A percentile compares a stretch with the other conserved stretches of the same genome.
phyloP scores from a whole-genome alignment of 2,888 invertebrate species.

The Nipponacmea schrenckii region DNA sequence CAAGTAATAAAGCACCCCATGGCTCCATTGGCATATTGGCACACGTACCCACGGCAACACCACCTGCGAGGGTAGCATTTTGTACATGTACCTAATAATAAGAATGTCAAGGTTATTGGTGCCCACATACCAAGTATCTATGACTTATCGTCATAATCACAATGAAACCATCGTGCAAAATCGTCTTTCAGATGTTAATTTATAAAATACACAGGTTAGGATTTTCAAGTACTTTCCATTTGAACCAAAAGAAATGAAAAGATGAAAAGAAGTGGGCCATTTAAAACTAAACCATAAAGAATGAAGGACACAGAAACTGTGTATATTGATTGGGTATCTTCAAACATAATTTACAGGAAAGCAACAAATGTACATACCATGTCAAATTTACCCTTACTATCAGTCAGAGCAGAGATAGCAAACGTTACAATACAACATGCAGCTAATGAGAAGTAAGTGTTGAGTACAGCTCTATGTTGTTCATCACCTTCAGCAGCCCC shows the following conservation, averaged over 20 bases:
- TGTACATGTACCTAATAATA: constrained; percentile 80
- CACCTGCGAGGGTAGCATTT: constrained; percentile 93
- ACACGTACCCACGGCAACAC: constrained; percentile 89
- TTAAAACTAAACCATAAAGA: too few relatives aligned
- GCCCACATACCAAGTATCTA: too few relatives aligned
- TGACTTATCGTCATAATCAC: too few relatives aligned
- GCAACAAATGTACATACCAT: constrained; percentile 46
- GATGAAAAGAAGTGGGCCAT: too few relatives aligned
- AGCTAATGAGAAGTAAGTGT: constrained; percentile 89
- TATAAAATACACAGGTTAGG: too few relatives aligned
- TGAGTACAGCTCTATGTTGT: constrained; percentile 86
- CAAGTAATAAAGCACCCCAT: constrained; percentile 84
- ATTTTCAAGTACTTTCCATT: too few relatives aligned
- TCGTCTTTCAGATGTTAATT: too few relatives aligned
- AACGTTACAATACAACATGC: constrained; percentile 85
- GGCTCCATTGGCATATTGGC: constrained; percentile 84
- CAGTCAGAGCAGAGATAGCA: constrained; percentile 80
- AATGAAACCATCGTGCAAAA: too few relatives aligned
- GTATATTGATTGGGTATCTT: too few relatives aligned
- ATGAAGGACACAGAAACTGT: too few relatives aligned
- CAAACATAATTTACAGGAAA: too few relatives aligned
- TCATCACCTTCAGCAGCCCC: constrained; percentile 76
- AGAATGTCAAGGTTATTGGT: background rate
- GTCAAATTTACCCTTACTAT: constrained; percentile 53
- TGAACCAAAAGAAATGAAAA: too few relatives aligned